Conservation (phyloP, 2,113 vertebrate species). For the Melozone crissalis region DNA sequence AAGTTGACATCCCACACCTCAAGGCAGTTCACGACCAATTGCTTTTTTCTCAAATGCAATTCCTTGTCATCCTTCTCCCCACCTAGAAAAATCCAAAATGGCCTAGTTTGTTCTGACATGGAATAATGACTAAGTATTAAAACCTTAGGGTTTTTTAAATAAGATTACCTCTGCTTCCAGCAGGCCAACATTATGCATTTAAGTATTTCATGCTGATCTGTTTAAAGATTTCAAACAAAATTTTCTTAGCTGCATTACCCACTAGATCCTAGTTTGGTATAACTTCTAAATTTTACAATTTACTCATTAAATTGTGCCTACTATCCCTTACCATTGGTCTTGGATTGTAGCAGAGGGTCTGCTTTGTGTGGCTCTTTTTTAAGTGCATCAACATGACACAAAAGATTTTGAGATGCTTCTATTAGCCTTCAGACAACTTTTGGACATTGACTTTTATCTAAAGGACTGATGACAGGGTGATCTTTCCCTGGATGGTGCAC, state of each 20-base stretch:
- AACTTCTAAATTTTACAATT: not conserved
- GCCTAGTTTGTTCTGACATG: not conserved
- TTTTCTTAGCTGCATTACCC: not conserved
- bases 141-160: not conserved
- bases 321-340: not conserved
- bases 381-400: not conserved
- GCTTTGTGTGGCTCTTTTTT: not conserved
- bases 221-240: not conserved
- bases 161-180: not conserved
- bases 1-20: not conserved
- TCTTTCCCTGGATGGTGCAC: not conserved
- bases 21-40: not conserved
- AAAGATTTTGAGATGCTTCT: not conserved
- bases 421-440: not conserved
- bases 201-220: not conserved
- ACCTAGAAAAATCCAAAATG: not conserved
- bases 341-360: not conserved
- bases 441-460: not conserved
- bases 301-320: not conserved
- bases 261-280: not conserved
- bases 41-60: not conserved
- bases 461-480: not conserved
- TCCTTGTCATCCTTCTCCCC: not conserved
- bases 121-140: not conserved
- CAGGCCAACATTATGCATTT: not conserved